phyloP scores from a whole-genome alignment of 2,797 vertebrate genomes.

The Rhabdophis nuchalis region DNA sequence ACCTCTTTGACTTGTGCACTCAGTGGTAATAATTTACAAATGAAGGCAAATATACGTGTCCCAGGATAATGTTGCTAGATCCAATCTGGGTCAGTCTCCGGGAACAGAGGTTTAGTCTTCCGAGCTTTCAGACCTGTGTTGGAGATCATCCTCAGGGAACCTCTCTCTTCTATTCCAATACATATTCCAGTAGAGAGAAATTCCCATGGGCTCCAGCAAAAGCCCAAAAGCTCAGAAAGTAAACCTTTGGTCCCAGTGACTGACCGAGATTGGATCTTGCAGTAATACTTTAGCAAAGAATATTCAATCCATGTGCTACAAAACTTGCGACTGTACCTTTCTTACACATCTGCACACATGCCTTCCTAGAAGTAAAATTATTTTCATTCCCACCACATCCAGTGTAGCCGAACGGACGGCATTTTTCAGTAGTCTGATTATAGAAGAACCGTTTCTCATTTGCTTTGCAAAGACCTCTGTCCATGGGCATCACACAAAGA shows the following conservation, averaged over 20 bases:
- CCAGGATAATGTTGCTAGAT: not conserved
- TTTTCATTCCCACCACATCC: constrained; percentile 90
- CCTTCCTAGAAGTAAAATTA: constrained; percentile 76
- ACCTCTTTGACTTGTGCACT: not conserved
- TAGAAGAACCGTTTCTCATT: constrained; percentile 75
- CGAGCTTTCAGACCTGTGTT: not conserved
- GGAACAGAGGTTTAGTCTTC: not conserved
- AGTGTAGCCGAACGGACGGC: constrained; percentile 78
- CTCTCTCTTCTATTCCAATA: not conserved
- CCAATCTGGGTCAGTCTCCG: not conserved
- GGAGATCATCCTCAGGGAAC: not conserved
- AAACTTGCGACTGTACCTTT: constrained; percentile 66
- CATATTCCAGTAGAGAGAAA: not conserved
- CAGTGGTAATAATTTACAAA: not conserved
- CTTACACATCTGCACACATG: constrained; percentile 77
- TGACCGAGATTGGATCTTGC: not conserved
- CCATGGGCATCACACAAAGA: constrained; percentile 68
- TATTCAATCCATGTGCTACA: not conserved
- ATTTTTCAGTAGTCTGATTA: constrained; percentile 68
- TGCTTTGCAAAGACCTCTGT: constrained; percentile 74
- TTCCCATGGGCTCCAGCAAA: not conserved
- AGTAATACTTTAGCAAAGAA: not conserved
- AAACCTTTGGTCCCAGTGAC: not conserved
- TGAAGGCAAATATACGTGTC: not conserved
- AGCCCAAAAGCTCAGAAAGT: not conserved